Base-by-base conservation (phyloP, 2,113 vertebrate species). In the Muntiacus muntjak region DNA sequence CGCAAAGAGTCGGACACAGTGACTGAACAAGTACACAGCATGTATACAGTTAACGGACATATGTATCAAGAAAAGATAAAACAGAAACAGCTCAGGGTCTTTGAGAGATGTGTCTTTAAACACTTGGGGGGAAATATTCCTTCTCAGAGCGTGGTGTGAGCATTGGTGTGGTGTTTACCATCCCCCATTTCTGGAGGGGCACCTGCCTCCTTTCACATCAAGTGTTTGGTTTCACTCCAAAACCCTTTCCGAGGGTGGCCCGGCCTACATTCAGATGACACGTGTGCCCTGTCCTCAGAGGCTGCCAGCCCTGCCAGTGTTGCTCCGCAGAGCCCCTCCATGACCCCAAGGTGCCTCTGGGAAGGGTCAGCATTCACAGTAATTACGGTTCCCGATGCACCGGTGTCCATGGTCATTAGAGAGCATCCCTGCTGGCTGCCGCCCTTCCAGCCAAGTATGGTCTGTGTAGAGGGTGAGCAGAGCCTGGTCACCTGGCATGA, bases 351-450 rank as follows among this genome's bases (percentile, higher is more conserved):
- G 26, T n/a, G 6, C 36, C 57, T 26, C 57, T 5, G 4, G 57
- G 62, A 43, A 71, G 94, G 74, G 76, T 28, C 71, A 21, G 57
- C 1, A 3, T 45, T 28, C 76, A 8, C 85, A 76, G 45, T 4
- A 4, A 40, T 43, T 12, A 67, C 0, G 0, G 45, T 33, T 33
- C 36, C 86, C 0, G 1, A 15, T 0, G 0, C 7, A 1, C 4
- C 6, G 4, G 71, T 87, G 54, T 87, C 89, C 60, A 89, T 4
- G 19, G 30, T 83, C n/a, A 89, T 40, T 60, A 58, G 40, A 33
- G 26, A 14, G 45, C 10, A 19, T 7, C 79, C 64, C 25, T 36
- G 7, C 14, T 0, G 0, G 86, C 58, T 4, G 40, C 71, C 0
- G 0, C 54, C 28, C 45, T 74, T 3, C 0, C 26, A 52, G 64